phyloP scores from a whole-genome alignment of 2,888 invertebrate species.

The Diadegma fenestrale region DNA sequence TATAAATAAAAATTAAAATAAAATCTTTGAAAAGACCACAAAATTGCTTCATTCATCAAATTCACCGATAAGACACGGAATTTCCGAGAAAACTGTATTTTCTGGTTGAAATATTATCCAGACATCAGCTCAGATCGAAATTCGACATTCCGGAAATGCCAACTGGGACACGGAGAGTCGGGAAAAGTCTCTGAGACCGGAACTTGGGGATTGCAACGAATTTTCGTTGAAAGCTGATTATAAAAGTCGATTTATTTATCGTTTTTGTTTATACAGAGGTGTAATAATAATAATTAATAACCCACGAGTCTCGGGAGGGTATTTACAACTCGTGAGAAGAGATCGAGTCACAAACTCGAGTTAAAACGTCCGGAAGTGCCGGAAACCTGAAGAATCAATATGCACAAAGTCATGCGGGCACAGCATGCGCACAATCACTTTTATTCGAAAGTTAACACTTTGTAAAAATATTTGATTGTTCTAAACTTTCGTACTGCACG shows the following conservation, averaged over 20 bases:
- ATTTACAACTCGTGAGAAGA: conserved; percentile 92
- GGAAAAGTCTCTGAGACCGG: neutral
- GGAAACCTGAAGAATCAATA: conserved; percentile 26
- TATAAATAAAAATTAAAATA: neutral
- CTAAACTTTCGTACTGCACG: conserved; percentile 89
- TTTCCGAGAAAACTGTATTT: too few relatives aligned
- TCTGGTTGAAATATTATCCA: too few relatives aligned
- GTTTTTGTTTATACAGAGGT: conserved; percentile 86
- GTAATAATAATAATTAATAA: conserved; percentile 90
- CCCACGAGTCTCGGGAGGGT: conserved; percentile 96
- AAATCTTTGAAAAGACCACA: too few relatives aligned
- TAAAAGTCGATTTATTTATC: conserved; percentile 59
- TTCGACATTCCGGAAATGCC: too few relatives aligned
- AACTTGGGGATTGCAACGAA: neutral
- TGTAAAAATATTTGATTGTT: conserved; percentile 65
- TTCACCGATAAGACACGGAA: too few relatives aligned
- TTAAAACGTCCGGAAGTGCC: conserved; percentile 6
- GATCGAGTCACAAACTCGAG: conserved; percentile 87
- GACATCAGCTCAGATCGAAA: too few relatives aligned
- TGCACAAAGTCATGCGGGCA: conserved; percentile 23
- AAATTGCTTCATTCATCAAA: too few relatives aligned
- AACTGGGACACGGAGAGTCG: too few relatives aligned
- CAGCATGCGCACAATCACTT: conserved; percentile 28
- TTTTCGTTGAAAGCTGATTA: conserved; percentile 7
- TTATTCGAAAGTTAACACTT: conserved; percentile 38